These are phyloP conservation scores for Eristalis intricaria DNA, from an alignment of 2,888 invertebrate genomes.

Conservation along the genomic window DNA sequence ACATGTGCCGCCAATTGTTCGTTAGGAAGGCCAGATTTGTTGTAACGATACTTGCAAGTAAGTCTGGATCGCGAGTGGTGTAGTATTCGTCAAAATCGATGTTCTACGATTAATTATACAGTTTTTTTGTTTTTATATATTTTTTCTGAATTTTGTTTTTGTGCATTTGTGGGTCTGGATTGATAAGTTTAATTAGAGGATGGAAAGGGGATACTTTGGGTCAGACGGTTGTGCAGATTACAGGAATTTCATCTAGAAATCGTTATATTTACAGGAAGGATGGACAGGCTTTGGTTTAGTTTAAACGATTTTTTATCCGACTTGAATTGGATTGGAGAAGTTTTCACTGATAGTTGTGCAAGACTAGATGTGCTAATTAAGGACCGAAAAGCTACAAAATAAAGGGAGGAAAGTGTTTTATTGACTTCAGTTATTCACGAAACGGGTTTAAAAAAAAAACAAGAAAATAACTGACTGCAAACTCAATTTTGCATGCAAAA, in stretches of 20 bases:
- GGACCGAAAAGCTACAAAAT: not conserved
- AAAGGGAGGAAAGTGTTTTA: not conserved
- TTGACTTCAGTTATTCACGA: constrained; percentile 21
- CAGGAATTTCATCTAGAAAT: not conserved
- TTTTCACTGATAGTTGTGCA: not conserved
- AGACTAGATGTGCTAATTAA: not conserved
- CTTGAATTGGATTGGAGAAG: not conserved
- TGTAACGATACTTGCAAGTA: constrained; percentile 96
- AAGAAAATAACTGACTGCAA: not conserved
- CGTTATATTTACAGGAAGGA: not conserved
- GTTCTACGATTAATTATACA: constrained; percentile 84
- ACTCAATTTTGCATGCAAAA: constrained; percentile 2
- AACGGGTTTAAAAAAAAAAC: not conserved
- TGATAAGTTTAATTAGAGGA: not conserved
- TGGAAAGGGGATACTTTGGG: not conserved
- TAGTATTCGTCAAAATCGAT: constrained; percentile 97
- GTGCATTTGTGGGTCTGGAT: not conserved
- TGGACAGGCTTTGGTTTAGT: not conserved
- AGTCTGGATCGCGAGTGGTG: constrained; percentile 96
- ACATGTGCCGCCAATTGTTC: constrained; percentile 98
- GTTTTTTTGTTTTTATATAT: constrained; percentile 2
- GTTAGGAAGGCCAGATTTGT: constrained; percentile 97
- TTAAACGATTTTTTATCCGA: not conserved
- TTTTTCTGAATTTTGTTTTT: constrained; percentile 19
- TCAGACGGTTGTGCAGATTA: not conserved